Evolutionary conservation across 2,797 vertebrate species (phyloP).

Genomic region (Ptychadena robeensis): DNA sequence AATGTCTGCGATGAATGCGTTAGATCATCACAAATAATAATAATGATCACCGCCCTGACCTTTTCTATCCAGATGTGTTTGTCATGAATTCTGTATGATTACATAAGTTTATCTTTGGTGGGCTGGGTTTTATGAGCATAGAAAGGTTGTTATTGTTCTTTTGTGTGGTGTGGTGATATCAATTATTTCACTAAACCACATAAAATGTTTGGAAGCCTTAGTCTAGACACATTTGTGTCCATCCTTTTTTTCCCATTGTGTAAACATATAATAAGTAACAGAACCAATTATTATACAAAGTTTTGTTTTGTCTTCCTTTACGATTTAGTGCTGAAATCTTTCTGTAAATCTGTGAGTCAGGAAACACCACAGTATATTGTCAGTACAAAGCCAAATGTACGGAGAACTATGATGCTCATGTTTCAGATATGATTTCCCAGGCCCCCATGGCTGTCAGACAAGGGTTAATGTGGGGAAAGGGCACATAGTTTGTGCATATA

Average conservation of each 20-base stretch:
- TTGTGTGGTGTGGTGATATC: slow-evolving; percentile 53
- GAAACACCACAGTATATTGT: too few species aligned
- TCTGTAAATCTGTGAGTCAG: too few species aligned
- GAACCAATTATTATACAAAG: not conserved
- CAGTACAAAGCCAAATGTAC: too few species aligned
- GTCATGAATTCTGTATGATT: not conserved
- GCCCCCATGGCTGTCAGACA: too few species aligned
- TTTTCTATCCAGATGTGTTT: slow-evolving; percentile 9
- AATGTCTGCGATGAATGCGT: not conserved
- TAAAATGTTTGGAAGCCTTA: slow-evolving; percentile 40
- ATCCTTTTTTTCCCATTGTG: slow-evolving; percentile 7
- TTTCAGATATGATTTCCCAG: too few species aligned
- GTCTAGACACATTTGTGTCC: slow-evolving; percentile 62
- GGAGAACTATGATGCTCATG: too few species aligned
- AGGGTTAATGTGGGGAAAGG: too few species aligned
- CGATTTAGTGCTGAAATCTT: too few species aligned
- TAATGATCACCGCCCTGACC: not conserved
- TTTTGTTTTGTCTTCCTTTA: not conserved
- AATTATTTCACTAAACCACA: slow-evolving; percentile 54
- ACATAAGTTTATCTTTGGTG: not conserved
- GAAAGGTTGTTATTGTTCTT: not conserved
- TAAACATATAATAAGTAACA: slow-evolving; percentile 18
- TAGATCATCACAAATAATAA: not conserved
- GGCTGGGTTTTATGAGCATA: slow-evolving; percentile 3
- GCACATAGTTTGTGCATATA: too few species aligned